Evolutionary conservation across 1,140 invertebrate genomes (phyloP).

Genomic region (Eubasilissa regina): DNA sequence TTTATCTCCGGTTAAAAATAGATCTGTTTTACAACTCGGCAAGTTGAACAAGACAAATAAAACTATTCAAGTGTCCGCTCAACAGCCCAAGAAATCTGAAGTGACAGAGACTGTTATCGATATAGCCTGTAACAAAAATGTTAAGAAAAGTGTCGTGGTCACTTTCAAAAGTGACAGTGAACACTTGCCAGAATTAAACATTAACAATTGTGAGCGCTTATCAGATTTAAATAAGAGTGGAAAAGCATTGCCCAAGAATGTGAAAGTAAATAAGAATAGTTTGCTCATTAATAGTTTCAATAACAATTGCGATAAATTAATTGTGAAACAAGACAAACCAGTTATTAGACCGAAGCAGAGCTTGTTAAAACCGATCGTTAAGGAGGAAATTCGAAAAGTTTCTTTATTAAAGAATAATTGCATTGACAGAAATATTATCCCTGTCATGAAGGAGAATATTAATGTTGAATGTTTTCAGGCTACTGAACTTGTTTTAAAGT

Average conservation of each 20-base stretch:
- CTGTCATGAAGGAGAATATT: background rate
- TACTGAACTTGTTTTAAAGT: constrained; percentile 7
- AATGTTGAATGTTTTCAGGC: constrained; percentile 2
- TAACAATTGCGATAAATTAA: constrained; percentile 33
- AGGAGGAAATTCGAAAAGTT: constrained; percentile 50
- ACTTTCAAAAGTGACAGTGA: constrained; percentile 44
- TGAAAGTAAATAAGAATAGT: constrained; percentile 54
- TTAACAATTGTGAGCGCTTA: constrained; percentile 29
- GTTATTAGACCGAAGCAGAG: constrained; percentile 40
- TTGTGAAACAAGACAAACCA: constrained; percentile 40
- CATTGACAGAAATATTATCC: constrained; percentile 7
- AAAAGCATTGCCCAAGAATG: constrained; percentile 36
- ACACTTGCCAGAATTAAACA: constrained; percentile 39
- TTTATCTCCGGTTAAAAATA: constrained; percentile 4
- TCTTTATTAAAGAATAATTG: constrained; percentile 52
- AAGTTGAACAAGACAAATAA: background rate
- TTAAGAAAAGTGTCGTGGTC: constrained; percentile 28
- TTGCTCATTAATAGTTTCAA: constrained; percentile 52
- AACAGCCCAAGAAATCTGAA: constrained; percentile 16
- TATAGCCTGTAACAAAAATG: constrained; percentile 19
- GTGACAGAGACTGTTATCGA: constrained; percentile 10
- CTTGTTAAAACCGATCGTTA: constrained; percentile 52
- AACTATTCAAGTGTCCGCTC: background rate
- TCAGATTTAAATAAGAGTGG: constrained; percentile 41
- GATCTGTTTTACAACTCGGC: background rate